These are phyloP conservation scores for Natator depressus DNA, from an alignment of 2,113 vertebrate species.

Conservation along the genomic window DNA sequence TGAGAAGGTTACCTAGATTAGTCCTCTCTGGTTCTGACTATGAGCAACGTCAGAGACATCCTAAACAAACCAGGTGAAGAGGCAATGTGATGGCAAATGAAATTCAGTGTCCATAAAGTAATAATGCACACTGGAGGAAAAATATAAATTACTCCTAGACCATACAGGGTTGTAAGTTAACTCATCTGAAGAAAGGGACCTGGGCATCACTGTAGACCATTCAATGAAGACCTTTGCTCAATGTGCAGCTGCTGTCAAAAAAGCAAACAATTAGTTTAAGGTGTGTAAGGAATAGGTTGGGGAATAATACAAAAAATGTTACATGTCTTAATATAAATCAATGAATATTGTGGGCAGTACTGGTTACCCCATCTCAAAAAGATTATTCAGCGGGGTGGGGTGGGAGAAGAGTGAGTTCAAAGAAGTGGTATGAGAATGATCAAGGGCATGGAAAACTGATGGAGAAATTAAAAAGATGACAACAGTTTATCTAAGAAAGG, in stretches of 20 bases:
- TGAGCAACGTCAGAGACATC: background rate
- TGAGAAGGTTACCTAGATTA: background rate
- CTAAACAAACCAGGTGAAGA: background rate
- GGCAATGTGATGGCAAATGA: background rate
- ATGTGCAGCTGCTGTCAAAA: background rate
- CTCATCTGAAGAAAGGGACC: background rate
- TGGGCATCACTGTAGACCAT: background rate
- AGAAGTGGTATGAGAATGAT: slow-evolving; percentile 12
- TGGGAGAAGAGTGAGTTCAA: background rate
- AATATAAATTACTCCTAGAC: background rate
- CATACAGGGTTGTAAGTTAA: background rate
- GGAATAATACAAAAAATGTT: background rate
- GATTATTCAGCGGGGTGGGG: slow-evolving; percentile 2
- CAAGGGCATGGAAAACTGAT: background rate
- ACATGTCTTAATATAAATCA: background rate
- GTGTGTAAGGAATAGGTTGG: background rate
- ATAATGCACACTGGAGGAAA: background rate
- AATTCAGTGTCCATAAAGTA: background rate
- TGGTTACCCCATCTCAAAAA: slow-evolving; percentile 20
- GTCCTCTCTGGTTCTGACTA: background rate
- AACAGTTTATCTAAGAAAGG: slow-evolving; percentile 57
- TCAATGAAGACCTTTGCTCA: background rate
- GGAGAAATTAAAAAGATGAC: background rate
- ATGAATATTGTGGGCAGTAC: slow-evolving; percentile 26
- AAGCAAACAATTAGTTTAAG: background rate